phyloP scores from a whole-genome alignment of 2,797 vertebrate genomes.

The Psittacula echo region DNA sequence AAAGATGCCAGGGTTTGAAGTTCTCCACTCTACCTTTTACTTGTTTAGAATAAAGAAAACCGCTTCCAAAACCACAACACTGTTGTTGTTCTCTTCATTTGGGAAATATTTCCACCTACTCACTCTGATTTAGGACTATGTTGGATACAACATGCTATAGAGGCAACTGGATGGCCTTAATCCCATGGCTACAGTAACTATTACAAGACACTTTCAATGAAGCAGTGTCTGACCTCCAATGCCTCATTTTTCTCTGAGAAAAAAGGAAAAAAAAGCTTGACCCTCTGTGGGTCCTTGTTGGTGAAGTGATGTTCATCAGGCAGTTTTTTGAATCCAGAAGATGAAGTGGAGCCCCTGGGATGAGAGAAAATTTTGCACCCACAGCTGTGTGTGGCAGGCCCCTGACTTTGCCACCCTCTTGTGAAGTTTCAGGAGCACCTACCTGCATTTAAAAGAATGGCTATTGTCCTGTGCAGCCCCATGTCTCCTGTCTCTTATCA shows the following conservation, averaged over 20 bases:
- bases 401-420: neutral
- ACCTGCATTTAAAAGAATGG: neutral
- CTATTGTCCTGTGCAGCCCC: neutral
- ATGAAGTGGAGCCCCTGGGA: neutral
- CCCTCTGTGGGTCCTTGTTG: neutral
- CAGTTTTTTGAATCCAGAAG: neutral
- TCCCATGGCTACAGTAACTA: neutral
- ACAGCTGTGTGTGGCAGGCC: neutral
- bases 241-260: neutral
- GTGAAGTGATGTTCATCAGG: neutral
- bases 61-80: neutral
- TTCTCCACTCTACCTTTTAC: neutral
- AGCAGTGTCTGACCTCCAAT: neutral
- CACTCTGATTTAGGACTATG: neutral
- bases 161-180: neutral
- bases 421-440: neutral
- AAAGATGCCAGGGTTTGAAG: neutral
- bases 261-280: neutral
- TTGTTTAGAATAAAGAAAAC: neutral
- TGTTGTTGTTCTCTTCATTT: neutral
- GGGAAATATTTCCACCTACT: neutral
- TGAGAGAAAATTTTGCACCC: neutral
- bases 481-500: neutral
- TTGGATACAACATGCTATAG: neutral
- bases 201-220: neutral